Percentiles rank a stretch among this genome's conserved stretches.
Conservation (phyloP, 2,888 invertebrate species). For the Metallyticus violacea region DNA sequence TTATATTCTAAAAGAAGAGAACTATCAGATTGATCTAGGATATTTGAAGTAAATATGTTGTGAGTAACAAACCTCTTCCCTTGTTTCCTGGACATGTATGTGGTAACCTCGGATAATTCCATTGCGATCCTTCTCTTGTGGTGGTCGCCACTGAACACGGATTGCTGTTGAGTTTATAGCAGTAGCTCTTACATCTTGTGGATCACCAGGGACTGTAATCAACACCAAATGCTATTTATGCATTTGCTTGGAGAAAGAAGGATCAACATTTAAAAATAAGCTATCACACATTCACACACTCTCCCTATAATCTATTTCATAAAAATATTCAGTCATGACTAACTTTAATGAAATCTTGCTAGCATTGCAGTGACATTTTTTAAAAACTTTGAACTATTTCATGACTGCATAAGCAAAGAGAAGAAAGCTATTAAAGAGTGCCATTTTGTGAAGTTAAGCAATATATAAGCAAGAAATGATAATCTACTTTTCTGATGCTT, state of each 20-base stretch:
- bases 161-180: slow-evolving; percentile 95
- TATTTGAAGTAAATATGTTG: too few relatives aligned
- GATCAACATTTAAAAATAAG: not conserved
- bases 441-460: not conserved
- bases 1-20: too few relatives aligned
- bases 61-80: slow-evolving; percentile 67
- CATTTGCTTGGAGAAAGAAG: not conserved
- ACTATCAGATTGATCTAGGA: too few relatives aligned
- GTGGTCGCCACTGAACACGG: slow-evolving; percentile 92
- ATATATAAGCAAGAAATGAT: not conserved
- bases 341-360: not conserved
- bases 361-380: not conserved
- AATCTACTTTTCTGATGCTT: not conserved
- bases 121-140: slow-evolving; percentile 85
- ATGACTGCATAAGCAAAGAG: not conserved
- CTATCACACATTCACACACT: slow-evolving; percentile 17
- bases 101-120: slow-evolving; percentile 97
- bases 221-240: slow-evolving; percentile 8
- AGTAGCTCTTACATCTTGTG: slow-evolving; percentile 84
- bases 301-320: not conserved
- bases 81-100: slow-evolving; percentile 88
- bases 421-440: not conserved
- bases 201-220: slow-evolving; percentile 93
- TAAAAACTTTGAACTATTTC: not conserved
- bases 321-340: not conserved